Percentiles rank a stretch among this genome's conserved stretches.
phyloP scores from a whole-genome alignment of 2,888 invertebrate genomes.

The Abrostola triplasia region DNA sequence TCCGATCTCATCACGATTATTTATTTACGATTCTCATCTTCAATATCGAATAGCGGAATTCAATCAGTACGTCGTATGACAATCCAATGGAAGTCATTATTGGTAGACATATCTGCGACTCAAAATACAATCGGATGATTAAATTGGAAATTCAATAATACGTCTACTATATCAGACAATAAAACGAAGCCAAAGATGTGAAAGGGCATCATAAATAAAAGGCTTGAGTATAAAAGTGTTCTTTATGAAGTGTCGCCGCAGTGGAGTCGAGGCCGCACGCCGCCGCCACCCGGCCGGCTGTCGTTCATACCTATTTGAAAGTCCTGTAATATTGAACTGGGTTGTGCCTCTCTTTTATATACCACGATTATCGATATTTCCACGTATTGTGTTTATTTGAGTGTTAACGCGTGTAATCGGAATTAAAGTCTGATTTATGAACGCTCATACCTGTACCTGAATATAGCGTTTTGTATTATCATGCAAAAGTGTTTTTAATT shows the following conservation, averaged over 20 bases:
- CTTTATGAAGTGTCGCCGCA: conserved; percentile 87
- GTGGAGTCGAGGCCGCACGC: conserved; percentile 63
- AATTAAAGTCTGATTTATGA: not conserved
- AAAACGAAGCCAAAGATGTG: conserved; percentile 81
- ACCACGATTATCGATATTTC: conserved; percentile 70
- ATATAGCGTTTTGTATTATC: not conserved
- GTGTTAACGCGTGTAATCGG: not conserved
- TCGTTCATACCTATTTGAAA: conserved; percentile 85
- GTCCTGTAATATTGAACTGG: conserved; percentile 83
- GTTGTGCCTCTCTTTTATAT: conserved; percentile 62
- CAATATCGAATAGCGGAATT: conserved; percentile 24
- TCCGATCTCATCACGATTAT: conserved; percentile 8
- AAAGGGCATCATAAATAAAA: conserved; percentile 86
- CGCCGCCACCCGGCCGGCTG: conserved; percentile 68
- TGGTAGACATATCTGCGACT: conserved; percentile 26
- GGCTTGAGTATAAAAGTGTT: conserved; percentile 86
- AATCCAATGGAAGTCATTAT: conserved; percentile 22
- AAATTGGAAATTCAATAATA: conserved; percentile 75
- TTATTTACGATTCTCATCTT: conserved; percentile 18
- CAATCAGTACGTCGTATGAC: conserved; percentile 10
- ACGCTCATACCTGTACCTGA: too few relatives aligned
- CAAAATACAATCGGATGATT: conserved; percentile 55
- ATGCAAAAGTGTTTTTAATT: conserved; percentile 3
- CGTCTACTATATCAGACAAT: conserved; percentile 72
- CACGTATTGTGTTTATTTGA: conserved; percentile 23